Conservation (phyloP, 2,797 vertebrate species). For the Melanotaenia trifasciata region DNA sequence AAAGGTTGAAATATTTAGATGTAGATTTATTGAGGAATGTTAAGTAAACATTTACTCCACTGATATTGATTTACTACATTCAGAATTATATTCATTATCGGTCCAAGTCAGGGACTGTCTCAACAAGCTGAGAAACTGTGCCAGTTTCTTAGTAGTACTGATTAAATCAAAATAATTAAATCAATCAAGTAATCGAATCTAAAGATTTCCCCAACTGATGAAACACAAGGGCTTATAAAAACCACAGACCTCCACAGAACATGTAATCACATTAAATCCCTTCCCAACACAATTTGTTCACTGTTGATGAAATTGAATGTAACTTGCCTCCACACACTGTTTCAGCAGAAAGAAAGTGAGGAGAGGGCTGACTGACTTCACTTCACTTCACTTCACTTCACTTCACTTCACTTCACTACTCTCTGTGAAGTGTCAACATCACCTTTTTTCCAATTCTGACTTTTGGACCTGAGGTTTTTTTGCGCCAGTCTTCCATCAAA, state of each 20-base stretch:
- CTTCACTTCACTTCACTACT: background rate
- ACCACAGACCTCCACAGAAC: constrained; percentile 59
- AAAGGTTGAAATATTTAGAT: too few species aligned
- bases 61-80: background rate
- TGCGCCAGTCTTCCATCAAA: background rate
- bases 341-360: constrained; percentile 34
- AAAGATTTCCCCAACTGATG: constrained; percentile 58
- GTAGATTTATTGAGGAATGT: too few species aligned
- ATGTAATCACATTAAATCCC: constrained; percentile 68
- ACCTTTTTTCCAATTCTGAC: background rate
- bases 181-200: constrained; percentile 72
- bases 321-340: constrained; percentile 44
- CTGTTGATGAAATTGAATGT: constrained; percentile 74
- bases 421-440: background rate
- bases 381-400: constrained; percentile 1
- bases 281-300: constrained; percentile 63
- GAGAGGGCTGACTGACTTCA: constrained; percentile 7
- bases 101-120: constrained; percentile 3
- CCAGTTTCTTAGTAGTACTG: constrained; percentile 38
- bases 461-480: background rate
- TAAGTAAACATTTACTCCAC: too few species aligned
- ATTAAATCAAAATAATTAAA: constrained; percentile 68
- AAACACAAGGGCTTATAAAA: constrained; percentile 54
- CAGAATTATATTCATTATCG: background rate
- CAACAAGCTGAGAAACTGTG: background rate